Conservation (phyloP, 2,888 invertebrate genomes). For the Lordiphosa fenestrarum region DNA sequence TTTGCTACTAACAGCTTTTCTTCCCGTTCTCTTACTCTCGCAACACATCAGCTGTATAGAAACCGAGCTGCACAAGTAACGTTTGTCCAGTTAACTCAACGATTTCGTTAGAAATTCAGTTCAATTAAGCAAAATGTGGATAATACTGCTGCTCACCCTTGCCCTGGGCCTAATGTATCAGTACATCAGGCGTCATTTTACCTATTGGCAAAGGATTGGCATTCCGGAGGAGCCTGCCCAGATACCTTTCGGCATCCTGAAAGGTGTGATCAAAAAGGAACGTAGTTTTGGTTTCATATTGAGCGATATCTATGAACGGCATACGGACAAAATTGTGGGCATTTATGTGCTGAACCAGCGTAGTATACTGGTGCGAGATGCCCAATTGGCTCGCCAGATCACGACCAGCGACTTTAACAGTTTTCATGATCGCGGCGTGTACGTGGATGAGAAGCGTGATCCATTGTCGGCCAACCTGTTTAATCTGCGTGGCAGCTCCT, state of each 20-base stretch:
- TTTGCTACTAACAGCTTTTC: too few relatives aligned
- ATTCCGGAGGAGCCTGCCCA: slow-evolving; percentile 82
- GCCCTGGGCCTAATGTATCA: slow-evolving; percentile 28
- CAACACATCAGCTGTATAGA: too few relatives aligned
- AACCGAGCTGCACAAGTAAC: not conserved
- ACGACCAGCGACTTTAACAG: slow-evolving; percentile 84
- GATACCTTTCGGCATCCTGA: slow-evolving; percentile 85
- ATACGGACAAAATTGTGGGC: slow-evolving; percentile 81
- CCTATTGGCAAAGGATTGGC: slow-evolving; percentile 83
- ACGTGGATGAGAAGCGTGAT: slow-evolving; percentile 83
- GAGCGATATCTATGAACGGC: slow-evolving; percentile 82
- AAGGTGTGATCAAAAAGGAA: slow-evolving; percentile 82
- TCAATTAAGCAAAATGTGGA: slow-evolving; percentile 42
- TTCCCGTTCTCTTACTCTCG: too few relatives aligned
- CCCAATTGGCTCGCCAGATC: slow-evolving; percentile 83
- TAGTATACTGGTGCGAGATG: slow-evolving; percentile 84
- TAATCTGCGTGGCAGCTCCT: slow-evolving; percentile 80
- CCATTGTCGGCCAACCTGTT: slow-evolving; percentile 82
- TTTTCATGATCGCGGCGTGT: slow-evolving; percentile 85
- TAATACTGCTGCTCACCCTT: slow-evolving; percentile 34
- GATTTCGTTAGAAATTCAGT: not conserved
- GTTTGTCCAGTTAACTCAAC: slow-evolving; percentile 2
- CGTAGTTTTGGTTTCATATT: slow-evolving; percentile 84
- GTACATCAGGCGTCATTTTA: slow-evolving; percentile 50
- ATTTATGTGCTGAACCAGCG: slow-evolving; percentile 84